Conservation (phyloP, 1,140 invertebrate species). For the Orius insidiosus region DNA sequence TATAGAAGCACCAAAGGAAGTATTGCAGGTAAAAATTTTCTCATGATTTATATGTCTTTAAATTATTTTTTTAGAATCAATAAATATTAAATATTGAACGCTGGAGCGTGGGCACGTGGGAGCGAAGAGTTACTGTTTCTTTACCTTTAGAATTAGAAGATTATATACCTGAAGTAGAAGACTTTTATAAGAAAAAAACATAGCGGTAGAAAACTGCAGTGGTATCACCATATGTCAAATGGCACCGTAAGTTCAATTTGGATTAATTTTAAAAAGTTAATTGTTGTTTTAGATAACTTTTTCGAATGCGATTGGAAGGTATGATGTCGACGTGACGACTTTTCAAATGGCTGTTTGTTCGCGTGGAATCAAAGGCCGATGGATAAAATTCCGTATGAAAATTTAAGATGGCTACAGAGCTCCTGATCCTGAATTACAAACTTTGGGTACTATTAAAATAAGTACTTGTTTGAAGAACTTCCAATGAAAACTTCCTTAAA, state of each 20-base stretch:
- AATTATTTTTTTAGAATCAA: slow-evolving; percentile 32
- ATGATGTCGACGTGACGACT: slow-evolving; percentile 96
- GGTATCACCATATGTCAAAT: slow-evolving; percentile 99
- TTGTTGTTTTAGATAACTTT: slow-evolving; percentile 73
- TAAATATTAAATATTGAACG: slow-evolving; percentile 93
- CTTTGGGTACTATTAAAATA: too few relatives aligned
- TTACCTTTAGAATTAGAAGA: slow-evolving; percentile 94
- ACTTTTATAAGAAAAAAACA: slow-evolving; percentile 93
- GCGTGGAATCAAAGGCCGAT: slow-evolving; percentile 92
- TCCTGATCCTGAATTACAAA: slow-evolving; percentile 92
- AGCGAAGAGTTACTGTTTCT: slow-evolving; percentile 89
- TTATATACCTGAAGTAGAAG: slow-evolving; percentile 92
- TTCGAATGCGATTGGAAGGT: slow-evolving; percentile 79
- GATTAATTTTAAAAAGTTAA: too few relatives aligned
- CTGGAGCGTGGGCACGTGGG: slow-evolving; percentile 90
- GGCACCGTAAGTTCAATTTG: slow-evolving; percentile 48
- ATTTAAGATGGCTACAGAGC: slow-evolving; percentile 87
- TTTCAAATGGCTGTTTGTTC: slow-evolving; percentile 99
- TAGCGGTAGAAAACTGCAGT: slow-evolving; percentile 93
- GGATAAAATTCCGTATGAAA: slow-evolving; percentile 89
- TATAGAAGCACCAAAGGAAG: slow-evolving; percentile 37
- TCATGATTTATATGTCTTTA: slow-evolving; percentile 1
- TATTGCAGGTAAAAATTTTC: slow-evolving; percentile 31
- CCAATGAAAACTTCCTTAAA: too few relatives aligned
- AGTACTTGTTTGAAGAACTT: too few relatives aligned